Conservation (phyloP, 2,113 vertebrate genomes). For the Heterochromis multidens region DNA sequence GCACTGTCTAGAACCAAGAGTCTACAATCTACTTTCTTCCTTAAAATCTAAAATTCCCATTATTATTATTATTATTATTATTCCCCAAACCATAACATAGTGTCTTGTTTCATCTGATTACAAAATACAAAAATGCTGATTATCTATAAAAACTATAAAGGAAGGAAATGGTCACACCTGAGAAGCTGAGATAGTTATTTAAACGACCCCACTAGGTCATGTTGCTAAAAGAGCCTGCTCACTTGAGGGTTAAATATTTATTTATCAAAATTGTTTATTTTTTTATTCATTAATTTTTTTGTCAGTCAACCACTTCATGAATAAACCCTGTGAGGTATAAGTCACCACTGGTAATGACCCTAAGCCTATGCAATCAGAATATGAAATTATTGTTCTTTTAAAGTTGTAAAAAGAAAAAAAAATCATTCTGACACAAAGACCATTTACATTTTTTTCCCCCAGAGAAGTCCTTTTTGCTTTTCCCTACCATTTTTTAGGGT, state of each 20-base stretch:
- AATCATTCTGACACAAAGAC: neutral
- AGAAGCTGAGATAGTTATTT: neutral
- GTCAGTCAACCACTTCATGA: neutral
- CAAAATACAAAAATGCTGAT: neutral
- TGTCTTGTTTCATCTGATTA: neutral
- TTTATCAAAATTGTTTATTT: neutral
- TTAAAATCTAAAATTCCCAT: neutral
- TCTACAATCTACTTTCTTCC: neutral
- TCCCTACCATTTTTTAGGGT: neutral
- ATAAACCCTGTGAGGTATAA: neutral
- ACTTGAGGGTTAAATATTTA: neutral
- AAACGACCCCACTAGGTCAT: neutral
- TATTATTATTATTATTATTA: too few relatives aligned
- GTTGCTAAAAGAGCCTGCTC: neutral
- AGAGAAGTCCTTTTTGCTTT: neutral
- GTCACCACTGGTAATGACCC: neutral
- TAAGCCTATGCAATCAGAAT: neutral
- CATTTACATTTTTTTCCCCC: fast-evolving
- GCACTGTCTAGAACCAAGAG: neutral
- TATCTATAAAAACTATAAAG: neutral
- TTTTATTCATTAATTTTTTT: neutral
- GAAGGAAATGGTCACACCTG: neutral
- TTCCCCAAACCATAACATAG: neutral
- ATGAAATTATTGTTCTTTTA: neutral
- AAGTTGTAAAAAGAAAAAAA: neutral